These are phyloP conservation scores for Meteorus sp. DNA, from an alignment of 1,140 invertebrate species.

Conservation along the genomic window DNA sequence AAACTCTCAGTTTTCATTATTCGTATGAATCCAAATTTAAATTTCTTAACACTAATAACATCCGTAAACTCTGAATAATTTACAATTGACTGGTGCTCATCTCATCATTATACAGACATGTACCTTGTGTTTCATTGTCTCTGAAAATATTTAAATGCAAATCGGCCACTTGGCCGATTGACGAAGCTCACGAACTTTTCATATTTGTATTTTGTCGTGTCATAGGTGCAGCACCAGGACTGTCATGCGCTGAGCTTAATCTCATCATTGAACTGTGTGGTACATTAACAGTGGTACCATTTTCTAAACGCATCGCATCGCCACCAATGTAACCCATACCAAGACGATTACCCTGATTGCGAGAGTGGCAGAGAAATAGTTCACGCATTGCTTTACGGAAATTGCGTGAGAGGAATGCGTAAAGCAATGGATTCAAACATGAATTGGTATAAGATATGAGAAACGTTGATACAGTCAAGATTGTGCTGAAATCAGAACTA, in stretches of 20 bases:
- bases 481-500: slow-evolving; percentile 68
- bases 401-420: slow-evolving; percentile 81
- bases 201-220: slow-evolving; percentile 30
- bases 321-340: slow-evolving; percentile 33
- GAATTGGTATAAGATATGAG: slow-evolving; percentile 84
- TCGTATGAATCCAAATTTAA: too few species aligned
- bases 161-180: slow-evolving; percentile 20
- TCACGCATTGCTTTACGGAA: slow-evolving; percentile 74
- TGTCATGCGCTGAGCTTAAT: slow-evolving; percentile 38
- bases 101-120: background rate
- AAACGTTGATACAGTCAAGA: slow-evolving; percentile 81
- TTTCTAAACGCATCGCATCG: slow-evolving; percentile 32
- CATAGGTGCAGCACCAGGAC: slow-evolving; percentile 33
- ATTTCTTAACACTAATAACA: background rate
- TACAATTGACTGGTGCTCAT: background rate
- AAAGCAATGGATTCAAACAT: slow-evolving; percentile 81
- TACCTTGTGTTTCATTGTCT: background rate
- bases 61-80: background rate
- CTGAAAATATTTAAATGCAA: slow-evolving; percentile 6
- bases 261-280: slow-evolving; percentile 36
- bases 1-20: too few species aligned
- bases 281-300: slow-evolving; percentile 29
- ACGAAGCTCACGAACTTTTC: slow-evolving; percentile 28
- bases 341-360: slow-evolving; percentile 20
- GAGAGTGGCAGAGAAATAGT: slow-evolving; percentile 61